Conservation (phyloP, 2,888 invertebrate genomes). For the Phlogophora meticulosa region DNA sequence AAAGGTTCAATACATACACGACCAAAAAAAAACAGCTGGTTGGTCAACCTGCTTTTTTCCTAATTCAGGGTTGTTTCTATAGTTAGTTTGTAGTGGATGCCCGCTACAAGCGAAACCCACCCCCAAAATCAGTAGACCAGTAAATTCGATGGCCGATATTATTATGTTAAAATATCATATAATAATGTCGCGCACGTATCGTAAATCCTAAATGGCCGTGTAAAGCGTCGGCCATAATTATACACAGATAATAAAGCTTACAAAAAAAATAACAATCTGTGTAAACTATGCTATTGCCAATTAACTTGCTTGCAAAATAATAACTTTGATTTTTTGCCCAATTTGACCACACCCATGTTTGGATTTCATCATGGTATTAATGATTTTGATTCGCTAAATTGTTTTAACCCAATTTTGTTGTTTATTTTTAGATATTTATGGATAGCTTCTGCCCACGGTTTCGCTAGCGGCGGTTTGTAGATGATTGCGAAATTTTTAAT, state of each 20-base stretch:
- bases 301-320: constrained; percentile 54
- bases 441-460: constrained; percentile 28
- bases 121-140: constrained; percentile 18
- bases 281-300: constrained; percentile 51
- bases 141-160: constrained; percentile 48
- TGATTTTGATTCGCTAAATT: constrained; percentile 32
- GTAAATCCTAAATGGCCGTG: constrained; percentile 61
- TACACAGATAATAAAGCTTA: constrained; percentile 44
- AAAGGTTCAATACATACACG: neutral
- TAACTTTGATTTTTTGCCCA: constrained; percentile 43
- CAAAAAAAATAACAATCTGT: constrained; percentile 53
- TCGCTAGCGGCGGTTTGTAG: constrained; percentile 8
- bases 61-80: no score
- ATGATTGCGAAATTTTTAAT: constrained; percentile 5
- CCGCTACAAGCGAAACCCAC: constrained; percentile 26
- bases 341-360: constrained; percentile 51
- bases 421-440: constrained; percentile 49
- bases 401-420: constrained; percentile 46
- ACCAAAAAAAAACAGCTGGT: neutral
- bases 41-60: no score
- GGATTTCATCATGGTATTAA: constrained; percentile 54
- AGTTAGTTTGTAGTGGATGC: neutral
- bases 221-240: constrained; percentile 53
- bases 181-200: constrained; percentile 54
- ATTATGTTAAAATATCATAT: constrained; percentile 55